Evolutionary conservation across 2,113 vertebrate species (phyloP).

Genomic region (Panthera uncia): DNA sequence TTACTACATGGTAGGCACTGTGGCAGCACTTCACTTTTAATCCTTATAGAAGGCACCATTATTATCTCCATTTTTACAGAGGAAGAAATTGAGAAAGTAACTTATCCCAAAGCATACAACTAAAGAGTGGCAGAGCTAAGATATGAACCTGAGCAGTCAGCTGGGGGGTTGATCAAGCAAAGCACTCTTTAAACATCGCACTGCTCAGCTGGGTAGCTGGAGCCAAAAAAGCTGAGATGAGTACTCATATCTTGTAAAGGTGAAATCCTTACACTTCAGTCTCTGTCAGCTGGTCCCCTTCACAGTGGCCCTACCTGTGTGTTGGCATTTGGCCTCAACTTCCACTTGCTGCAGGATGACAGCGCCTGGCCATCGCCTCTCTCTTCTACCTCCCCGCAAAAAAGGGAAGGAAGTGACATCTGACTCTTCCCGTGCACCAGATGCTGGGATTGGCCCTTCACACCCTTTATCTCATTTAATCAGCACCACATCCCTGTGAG

Average conservation of each 20-base stretch:
- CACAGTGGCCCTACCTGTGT: neutral
- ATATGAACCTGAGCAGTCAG: neutral
- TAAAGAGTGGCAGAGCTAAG: neutral
- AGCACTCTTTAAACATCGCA: neutral
- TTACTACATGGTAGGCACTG: neutral
- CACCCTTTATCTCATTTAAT: conserved; percentile 2
- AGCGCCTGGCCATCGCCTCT: neutral
- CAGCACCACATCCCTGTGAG: neutral
- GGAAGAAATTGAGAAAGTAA: neutral
- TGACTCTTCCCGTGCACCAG: neutral
- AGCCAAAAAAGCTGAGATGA: neutral
- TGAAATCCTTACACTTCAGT: neutral
- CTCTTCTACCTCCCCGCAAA: neutral
- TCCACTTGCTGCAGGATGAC: neutral
- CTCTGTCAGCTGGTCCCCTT: neutral
- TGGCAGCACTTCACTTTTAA: neutral
- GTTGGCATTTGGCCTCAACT: neutral
- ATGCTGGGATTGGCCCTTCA: neutral
- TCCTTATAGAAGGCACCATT: neutral
- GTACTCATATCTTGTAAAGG: neutral
- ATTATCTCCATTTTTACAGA: neutral
- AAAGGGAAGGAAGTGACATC: neutral
- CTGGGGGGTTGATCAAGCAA: neutral
- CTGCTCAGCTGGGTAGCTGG: neutral
- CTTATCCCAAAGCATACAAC: neutral